Percentiles rank a stretch among this genome's conserved stretches.
phyloP scores from a whole-genome alignment of 2,113 vertebrate genomes.

The Sinosuthora webbiana region DNA sequence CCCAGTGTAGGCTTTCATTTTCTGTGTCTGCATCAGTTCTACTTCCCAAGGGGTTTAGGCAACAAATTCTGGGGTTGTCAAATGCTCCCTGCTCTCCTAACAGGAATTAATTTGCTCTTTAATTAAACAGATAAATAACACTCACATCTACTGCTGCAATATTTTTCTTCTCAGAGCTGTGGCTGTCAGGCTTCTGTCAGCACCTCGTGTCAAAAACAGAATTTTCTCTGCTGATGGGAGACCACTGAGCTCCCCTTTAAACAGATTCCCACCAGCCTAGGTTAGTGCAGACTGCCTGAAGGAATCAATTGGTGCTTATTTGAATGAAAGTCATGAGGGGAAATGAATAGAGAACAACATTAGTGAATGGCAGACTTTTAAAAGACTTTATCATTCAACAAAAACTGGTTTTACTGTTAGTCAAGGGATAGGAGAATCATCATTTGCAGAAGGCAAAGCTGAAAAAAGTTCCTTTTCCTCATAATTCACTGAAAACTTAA shows the following conservation, averaged over 20 bases:
- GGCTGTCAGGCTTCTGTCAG: slow-evolving; percentile 37
- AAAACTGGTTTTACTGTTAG: neutral
- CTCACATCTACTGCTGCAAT: neutral
- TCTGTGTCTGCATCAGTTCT: neutral
- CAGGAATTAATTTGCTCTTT: slow-evolving; percentile 29
- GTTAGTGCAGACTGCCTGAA: neutral
- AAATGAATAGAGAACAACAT: neutral
- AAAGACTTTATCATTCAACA: neutral
- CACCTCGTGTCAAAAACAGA: neutral
- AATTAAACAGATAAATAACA: slow-evolving; percentile 51
- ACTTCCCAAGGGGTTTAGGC: neutral
- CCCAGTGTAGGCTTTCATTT: neutral
- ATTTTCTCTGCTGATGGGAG: neutral
- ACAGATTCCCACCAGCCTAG: neutral
- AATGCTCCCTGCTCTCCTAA: neutral
- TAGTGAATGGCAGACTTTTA: neutral
- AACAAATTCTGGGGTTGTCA: neutral
- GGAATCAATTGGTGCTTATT: neutral
- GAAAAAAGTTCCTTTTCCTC: neutral
- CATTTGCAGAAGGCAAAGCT: neutral
- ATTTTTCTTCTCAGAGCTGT: neutral
- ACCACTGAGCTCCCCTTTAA: neutral
- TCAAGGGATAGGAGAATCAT: neutral
- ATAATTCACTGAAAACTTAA: neutral
- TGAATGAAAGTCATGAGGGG: neutral